Percentiles rank a stretch among this genome's conserved stretches.
These are phyloP conservation scores for Polyommatus iphigenia DNA, from an alignment of 2,888 invertebrate species.

Conservation along the genomic window DNA sequence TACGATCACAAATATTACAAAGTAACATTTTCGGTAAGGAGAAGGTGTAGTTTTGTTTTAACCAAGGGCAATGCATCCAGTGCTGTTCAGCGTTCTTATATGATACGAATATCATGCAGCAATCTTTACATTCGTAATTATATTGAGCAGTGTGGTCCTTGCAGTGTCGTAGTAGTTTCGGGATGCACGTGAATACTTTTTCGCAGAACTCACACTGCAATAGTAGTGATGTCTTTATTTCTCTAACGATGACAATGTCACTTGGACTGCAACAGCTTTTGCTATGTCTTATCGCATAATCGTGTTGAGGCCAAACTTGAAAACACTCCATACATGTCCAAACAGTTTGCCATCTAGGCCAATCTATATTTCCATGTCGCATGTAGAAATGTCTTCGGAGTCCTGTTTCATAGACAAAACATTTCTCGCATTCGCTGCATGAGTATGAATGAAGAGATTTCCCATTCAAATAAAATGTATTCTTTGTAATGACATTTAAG, in stretches of 20 bases:
- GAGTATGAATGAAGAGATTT: slow-evolving; percentile 62
- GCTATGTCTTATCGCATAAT: slow-evolving; percentile 63
- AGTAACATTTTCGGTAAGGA: slow-evolving; percentile 67
- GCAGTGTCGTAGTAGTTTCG: slow-evolving; percentile 64
- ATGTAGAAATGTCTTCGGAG: slow-evolving; percentile 65
- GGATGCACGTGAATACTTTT: slow-evolving; percentile 72
- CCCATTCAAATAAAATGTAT: slow-evolving; percentile 60
- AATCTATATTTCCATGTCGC: slow-evolving; percentile 58
- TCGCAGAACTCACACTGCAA: slow-evolving; percentile 73
- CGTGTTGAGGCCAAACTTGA: slow-evolving; percentile 72
- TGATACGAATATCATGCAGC: slow-evolving; percentile 60
- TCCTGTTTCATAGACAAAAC: slow-evolving; percentile 73
- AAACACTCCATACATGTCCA: slow-evolving; percentile 75
- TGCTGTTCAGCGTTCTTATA: slow-evolving; percentile 69
- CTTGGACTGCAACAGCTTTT: slow-evolving; percentile 58
- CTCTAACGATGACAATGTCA: slow-evolving; percentile 55
- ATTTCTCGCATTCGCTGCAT: slow-evolving; percentile 70
- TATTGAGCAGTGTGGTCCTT: slow-evolving; percentile 81
- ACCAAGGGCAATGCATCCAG: slow-evolving; percentile 67
- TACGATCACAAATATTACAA: slow-evolving; percentile 73
- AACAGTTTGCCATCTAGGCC: slow-evolving; percentile 69
- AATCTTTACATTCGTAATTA: slow-evolving; percentile 83
- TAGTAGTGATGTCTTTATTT: slow-evolving; percentile 71
- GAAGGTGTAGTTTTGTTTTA: slow-evolving; percentile 63
- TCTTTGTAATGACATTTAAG: slow-evolving; percentile 69